A percentile compares a stretch with the other conserved stretches of the same genome.
Evolutionary conservation across 2,888 invertebrate genomes (phyloP).

Genomic region (Nasonovia ribisnigri): DNA sequence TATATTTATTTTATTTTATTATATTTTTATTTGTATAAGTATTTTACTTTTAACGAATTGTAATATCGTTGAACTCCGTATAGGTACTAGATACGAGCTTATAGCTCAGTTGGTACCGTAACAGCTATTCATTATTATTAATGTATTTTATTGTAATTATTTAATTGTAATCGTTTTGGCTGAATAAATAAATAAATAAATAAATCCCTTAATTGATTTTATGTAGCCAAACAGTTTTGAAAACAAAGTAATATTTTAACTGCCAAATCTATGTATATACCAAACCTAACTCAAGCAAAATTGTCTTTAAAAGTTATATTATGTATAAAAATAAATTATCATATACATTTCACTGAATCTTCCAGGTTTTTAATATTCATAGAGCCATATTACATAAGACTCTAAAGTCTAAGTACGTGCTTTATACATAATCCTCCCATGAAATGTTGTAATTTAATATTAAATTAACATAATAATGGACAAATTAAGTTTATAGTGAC

Average conservation of each 20-base stretch:
- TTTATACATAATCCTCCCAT: background rate
- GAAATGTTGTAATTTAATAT: constrained; percentile 10
- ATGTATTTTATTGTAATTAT: too few species aligned
- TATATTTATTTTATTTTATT: too few species aligned
- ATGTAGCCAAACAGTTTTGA: background rate
- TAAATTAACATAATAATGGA: background rate
- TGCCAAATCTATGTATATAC: background rate
- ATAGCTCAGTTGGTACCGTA: too few species aligned
- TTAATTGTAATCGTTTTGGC: too few species aligned
- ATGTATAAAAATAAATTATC: background rate
- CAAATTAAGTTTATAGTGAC: background rate
- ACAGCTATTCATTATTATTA: too few species aligned
- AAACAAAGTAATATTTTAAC: background rate
- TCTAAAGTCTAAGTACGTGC: background rate
- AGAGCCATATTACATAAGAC: background rate
- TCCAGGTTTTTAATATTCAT: background rate
- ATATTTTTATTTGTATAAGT: too few species aligned
- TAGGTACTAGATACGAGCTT: too few species aligned
- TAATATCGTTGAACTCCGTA: too few species aligned
- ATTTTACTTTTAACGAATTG: too few species aligned
- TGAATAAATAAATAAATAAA: too few species aligned
- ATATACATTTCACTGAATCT: background rate
- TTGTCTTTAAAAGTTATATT: background rate
- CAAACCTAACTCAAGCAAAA: background rate
- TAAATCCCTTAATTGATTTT: background rate